A percentile compares a stretch with the other conserved stretches of the same genome.
phyloP scores from a whole-genome alignment of 2,888 invertebrate species.

The Crocallis elinguaria region DNA sequence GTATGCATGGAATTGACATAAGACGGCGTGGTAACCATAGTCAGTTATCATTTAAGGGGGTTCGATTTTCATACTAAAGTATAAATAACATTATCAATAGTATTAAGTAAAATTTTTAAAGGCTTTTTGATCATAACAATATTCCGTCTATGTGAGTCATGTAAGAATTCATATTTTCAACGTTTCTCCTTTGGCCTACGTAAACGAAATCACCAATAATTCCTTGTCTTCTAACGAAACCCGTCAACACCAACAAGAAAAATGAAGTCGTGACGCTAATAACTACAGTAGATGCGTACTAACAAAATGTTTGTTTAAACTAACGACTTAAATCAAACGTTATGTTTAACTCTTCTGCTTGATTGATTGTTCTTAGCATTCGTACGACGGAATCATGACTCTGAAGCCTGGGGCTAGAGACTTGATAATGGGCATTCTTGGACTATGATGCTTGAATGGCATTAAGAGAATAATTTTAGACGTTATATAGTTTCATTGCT shows the following conservation, averaged over 20 bases:
- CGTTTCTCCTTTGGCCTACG: too few species aligned
- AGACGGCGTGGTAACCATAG: too few species aligned
- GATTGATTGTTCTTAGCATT: conserved; percentile 67
- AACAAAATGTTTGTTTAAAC: conserved; percentile 66
- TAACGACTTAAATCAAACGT: conserved; percentile 72
- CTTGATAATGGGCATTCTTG: conserved; percentile 9
- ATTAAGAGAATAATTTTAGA: not conserved
- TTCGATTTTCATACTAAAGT: too few species aligned
- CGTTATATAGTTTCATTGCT: not conserved
- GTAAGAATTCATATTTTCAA: too few species aligned
- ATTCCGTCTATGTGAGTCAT: too few species aligned
- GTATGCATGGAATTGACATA: too few species aligned
- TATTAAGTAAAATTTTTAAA: too few species aligned
- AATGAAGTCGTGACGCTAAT: conserved; percentile 70
- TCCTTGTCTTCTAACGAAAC: not conserved
- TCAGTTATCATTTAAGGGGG: too few species aligned
- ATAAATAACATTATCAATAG: too few species aligned
- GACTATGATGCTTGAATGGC: conserved; percentile 1
- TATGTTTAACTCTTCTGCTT: conserved; percentile 68
- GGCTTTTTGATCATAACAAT: too few species aligned
- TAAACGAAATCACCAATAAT: not conserved
- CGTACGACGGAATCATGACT: conserved; percentile 47
- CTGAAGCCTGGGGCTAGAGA: conserved; percentile 53
- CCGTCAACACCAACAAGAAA: conserved; percentile 49
- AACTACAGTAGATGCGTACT: conserved; percentile 53